A percentile compares a stretch with the other conserved stretches of the same genome.
Evolutionary conservation across 2,888 invertebrate species (phyloP).

Genomic region (Eupithecia pulchellata): DNA sequence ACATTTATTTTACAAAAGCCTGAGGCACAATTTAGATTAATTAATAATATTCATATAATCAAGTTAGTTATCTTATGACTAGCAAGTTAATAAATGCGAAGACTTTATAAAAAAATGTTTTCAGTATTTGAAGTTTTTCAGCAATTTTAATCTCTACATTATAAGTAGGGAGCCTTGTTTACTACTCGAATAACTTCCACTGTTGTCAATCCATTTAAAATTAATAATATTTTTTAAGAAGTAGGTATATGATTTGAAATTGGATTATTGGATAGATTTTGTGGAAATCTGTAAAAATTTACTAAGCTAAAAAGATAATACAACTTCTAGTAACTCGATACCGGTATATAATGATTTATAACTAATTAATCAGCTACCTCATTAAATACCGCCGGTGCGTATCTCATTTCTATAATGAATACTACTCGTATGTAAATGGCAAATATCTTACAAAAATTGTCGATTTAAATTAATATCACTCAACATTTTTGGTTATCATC

Average conservation of each 20-base stretch:
- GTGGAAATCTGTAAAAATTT: background rate
- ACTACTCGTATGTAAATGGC: too few species aligned
- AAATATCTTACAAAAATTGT: too few species aligned
- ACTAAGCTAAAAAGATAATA: background rate
- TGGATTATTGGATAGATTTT: background rate
- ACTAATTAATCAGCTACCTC: too few species aligned
- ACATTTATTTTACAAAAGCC: background rate
- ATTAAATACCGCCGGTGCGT: too few species aligned
- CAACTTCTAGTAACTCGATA: background rate
- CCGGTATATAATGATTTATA: too few species aligned
- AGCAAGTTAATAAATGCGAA: constrained; percentile 10
- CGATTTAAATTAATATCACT: too few species aligned
- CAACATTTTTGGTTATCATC: too few species aligned
- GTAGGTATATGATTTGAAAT: background rate
- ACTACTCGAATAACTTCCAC: background rate
- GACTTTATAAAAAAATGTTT: too few species aligned
- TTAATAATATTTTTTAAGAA: background rate
- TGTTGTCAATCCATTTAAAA: background rate
- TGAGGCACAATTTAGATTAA: background rate
- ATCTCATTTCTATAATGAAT: too few species aligned
- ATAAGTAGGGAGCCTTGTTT: background rate
- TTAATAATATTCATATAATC: constrained; percentile 1
- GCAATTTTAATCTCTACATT: background rate
- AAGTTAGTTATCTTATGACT: constrained; percentile 2
- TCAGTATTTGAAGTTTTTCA: too few species aligned